Evolutionary conservation across 2,113 vertebrate species (phyloP).

Genomic region (Caloenas nicobarica): DNA sequence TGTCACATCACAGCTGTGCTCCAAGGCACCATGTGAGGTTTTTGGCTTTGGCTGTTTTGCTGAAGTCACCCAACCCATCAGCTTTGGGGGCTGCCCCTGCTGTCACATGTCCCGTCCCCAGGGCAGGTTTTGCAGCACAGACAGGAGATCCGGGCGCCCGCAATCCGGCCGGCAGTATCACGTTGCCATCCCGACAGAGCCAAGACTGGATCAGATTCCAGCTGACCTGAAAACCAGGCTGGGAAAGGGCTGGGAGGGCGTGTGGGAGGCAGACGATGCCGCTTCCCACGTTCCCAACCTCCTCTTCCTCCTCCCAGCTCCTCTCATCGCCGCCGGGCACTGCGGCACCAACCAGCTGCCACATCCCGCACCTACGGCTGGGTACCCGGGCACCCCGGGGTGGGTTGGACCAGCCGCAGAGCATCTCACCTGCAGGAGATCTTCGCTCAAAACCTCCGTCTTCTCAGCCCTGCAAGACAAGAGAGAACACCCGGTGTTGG

Average conservation of each 20-base stretch:
- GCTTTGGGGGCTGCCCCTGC: background rate
- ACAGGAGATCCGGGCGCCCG: background rate
- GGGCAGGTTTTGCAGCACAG: background rate
- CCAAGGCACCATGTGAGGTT: background rate
- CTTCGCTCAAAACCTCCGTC: conserved; percentile 94
- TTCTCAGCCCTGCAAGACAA: conserved; percentile 89
- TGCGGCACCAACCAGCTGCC: fast-evolving
- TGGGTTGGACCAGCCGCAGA: fast-evolving
- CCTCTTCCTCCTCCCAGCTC: background rate
- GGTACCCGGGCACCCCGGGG: fast-evolving
- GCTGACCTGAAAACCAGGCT: background rate
- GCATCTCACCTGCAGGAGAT: conserved; percentile 90
- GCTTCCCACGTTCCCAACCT: background rate
- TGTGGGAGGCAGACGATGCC: fast-evolving
- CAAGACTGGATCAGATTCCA: background rate
- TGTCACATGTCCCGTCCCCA: background rate
- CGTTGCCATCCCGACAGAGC: background rate
- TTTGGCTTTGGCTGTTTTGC: background rate
- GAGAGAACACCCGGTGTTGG: background rate
- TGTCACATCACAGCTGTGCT: background rate
- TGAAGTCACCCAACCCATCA: background rate
- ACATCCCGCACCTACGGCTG: fast-evolving
- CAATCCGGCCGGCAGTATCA: background rate
- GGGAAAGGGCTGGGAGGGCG: background rate
- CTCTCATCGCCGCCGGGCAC: fast-evolving